These are phyloP conservation scores for Trachymyrmex septentrionalis DNA, from an alignment of 1,140 invertebrate genomes.

Conservation along the genomic window DNA sequence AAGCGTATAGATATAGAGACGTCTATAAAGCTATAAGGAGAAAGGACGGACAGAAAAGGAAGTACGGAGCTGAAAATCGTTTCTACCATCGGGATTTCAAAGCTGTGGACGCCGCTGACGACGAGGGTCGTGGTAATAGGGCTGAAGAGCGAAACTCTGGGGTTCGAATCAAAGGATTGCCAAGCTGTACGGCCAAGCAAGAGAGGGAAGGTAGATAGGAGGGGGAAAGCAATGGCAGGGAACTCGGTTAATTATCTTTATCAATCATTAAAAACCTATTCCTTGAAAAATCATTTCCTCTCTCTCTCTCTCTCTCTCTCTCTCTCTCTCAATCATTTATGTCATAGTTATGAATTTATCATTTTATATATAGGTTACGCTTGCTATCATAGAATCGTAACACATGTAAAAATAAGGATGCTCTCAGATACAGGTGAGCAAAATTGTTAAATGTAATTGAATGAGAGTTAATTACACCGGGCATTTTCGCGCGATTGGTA, in stretches of 20 bases:
- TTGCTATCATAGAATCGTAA: constrained; percentile 34
- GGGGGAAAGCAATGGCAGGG: constrained; percentile 37
- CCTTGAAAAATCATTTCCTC: constrained; percentile 60
- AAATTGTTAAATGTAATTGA: constrained; percentile 65
- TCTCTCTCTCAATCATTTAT: neutral
- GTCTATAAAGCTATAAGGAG: constrained; percentile 1
- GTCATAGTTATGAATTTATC: constrained; percentile 66
- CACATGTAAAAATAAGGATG: constrained; percentile 28
- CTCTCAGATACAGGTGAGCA: constrained; percentile 12
- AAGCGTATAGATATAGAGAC: constrained; percentile 52
- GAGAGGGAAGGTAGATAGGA: constrained; percentile 5
- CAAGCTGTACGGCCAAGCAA: constrained; percentile 56
- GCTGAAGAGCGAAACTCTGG: constrained; percentile 54
- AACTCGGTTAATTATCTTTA: constrained; percentile 75
- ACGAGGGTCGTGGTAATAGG: constrained; percentile 60
- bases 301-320: too few species aligned
- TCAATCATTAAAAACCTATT: constrained; percentile 75
- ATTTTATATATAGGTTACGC: constrained; percentile 36
- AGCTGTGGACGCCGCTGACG: constrained; percentile 64
- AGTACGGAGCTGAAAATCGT: constrained; percentile 67
- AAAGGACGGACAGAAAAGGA: constrained; percentile 11
- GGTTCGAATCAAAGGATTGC: constrained; percentile 72
- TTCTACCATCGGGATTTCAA: constrained; percentile 72
- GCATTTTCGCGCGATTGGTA: constrained; percentile 39
- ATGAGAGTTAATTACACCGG: constrained; percentile 54